Evolutionary conservation across 1,140 invertebrate genomes (phyloP), one percentile per base, ranked within the genome.

Genomic region (Aphis gossypii): DNA sequence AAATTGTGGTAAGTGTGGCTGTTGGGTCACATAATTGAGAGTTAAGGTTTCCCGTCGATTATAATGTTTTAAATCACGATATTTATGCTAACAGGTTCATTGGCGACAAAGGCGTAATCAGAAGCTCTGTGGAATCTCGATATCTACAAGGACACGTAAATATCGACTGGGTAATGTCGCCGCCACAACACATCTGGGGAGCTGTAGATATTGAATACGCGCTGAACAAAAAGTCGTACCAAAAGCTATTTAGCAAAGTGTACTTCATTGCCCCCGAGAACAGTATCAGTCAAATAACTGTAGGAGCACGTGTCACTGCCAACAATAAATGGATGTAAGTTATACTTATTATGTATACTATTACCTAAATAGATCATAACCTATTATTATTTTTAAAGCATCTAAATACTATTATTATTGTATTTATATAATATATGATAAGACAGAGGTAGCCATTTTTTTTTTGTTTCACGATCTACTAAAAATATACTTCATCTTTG

Each of bases 241-340:
- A 93, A 86, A 93, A 86, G 20, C 35, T 93, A 20, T 93, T 93
- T 51, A 41, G 82, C 11, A 83, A 93, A 86, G 20, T 93, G 23
- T 93, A 93, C 46, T 93, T 93, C 41, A 54, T 93, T 35, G 92
- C 92, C 6, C 92, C 92, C 23, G 92, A 93, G 35, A 93, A 93
- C 76, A 86, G 92, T 38, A 86, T 93, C 21, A 93, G 92, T 56
- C 82, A 93, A 48, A 84, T 93, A 30, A 93, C 82, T 0, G 38
- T 93, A 25, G 92, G 92, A 3, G 92, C 92, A 30, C 68, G 92
- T 18, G 92, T 93, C 11, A 51, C 30, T 1, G 92, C 92, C 25
- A 93, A 93, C 51, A 93, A 93, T 38, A 93, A 93, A 41, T 93
- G 92, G 92, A 93, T 21, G 92, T 93, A 93, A 23, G 92, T 46